A percentile compares a stretch with the other conserved stretches of the same genome.
Evolutionary conservation across 2,888 invertebrate species (phyloP).

Genomic region (Melanophora roralis): DNA sequence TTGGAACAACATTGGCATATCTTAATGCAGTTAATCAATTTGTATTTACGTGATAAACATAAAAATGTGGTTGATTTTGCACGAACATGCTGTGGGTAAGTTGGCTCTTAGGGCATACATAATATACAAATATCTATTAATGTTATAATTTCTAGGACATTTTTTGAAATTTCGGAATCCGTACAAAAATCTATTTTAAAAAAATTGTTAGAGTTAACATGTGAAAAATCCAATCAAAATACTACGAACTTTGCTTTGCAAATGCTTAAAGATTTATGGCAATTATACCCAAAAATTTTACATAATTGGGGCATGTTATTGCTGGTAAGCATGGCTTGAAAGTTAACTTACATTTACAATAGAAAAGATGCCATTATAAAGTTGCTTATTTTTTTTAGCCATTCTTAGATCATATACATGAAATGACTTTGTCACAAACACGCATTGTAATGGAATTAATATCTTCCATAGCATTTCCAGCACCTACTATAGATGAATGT

Average conservation of each 20-base stretch:
- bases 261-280: slow-evolving; percentile 72
- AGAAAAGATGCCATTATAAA: too few species aligned
- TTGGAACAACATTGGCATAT: slow-evolving; percentile 79
- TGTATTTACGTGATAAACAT: slow-evolving; percentile 79
- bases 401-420: slow-evolving; percentile 86
- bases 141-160: slow-evolving; percentile 65
- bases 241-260: slow-evolving; percentile 72
- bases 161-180: slow-evolving; percentile 72
- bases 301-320: slow-evolving; percentile 75
- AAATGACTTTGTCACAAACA: slow-evolving; percentile 85
- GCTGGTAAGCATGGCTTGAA: slow-evolving; percentile 65
- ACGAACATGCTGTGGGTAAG: slow-evolving; percentile 79
- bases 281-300: slow-evolving; percentile 71
- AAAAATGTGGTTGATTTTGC: slow-evolving; percentile 80
- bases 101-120: too few species aligned
- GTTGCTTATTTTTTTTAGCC: slow-evolving; percentile 74
- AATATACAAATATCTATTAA: too few species aligned
- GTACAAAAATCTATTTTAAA: slow-evolving; percentile 73
- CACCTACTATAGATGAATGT: slow-evolving; percentile 78
- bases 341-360: too few species aligned
- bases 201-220: slow-evolving; percentile 72
- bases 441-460: slow-evolving; percentile 87
- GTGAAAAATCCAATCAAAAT: slow-evolving; percentile 71
- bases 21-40: slow-evolving; percentile 80
- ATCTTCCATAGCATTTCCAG: slow-evolving; percentile 84